Conservation (phyloP, 2,797 vertebrate species). For the Danio jaintianensis region DNA sequence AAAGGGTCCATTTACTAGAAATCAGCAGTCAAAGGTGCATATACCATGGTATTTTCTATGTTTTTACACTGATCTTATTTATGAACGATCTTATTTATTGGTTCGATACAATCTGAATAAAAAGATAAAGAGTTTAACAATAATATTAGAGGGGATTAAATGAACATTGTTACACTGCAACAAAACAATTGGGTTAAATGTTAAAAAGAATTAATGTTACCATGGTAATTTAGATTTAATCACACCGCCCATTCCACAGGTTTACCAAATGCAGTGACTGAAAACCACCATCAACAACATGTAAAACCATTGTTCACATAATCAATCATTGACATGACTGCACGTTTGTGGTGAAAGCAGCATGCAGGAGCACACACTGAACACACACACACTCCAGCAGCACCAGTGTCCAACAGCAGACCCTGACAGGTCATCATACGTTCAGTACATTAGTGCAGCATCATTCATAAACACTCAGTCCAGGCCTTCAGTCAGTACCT, state of each 20-base stretch:
- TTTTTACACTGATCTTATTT: not conserved
- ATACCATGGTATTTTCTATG: not conserved
- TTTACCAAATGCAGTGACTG: slow-evolving; percentile 16
- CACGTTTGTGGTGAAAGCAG: slow-evolving; percentile 58
- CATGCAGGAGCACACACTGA: slow-evolving; percentile 61
- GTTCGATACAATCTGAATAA: not conserved
- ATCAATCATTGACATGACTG: not conserved
- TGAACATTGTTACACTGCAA: not conserved
- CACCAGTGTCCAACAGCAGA: slow-evolving; percentile 40
- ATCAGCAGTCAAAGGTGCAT: not conserved
- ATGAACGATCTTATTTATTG: not conserved
- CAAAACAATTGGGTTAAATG: not conserved
- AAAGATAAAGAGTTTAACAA: not conserved
- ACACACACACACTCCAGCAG: slow-evolving; percentile 60
- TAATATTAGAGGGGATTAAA: not conserved
- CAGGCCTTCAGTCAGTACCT: not conserved
- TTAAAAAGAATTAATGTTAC: not conserved
- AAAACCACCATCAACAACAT: slow-evolving; percentile 2
- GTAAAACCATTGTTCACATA: not conserved
- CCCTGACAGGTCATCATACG: not conserved
- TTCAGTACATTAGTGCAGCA: not conserved
- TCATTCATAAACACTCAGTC: not conserved
- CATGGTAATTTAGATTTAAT: not conserved
- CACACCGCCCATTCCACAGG: not conserved
- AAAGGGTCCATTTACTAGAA: not conserved